Conservation (phyloP, 2,888 invertebrate genomes). For the Synanthedon vespiformis region DNA sequence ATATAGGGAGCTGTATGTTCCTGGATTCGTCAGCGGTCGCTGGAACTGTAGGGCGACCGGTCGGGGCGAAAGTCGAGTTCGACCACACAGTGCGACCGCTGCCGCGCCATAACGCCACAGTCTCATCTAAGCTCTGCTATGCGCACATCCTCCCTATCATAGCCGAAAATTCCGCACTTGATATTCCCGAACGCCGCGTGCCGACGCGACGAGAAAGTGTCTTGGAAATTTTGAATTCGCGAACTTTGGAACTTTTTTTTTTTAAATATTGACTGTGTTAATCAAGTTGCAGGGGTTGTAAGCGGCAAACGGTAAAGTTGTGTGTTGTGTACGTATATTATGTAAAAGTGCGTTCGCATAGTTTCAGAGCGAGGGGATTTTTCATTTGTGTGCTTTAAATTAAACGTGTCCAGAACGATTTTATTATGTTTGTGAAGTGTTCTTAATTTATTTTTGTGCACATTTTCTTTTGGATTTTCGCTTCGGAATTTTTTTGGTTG, state of each 20-base stretch:
- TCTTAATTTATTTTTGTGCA: conserved; percentile 56
- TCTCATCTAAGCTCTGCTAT: conserved; percentile 70
- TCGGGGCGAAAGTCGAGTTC: conserved; percentile 66
- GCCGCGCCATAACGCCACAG: conserved; percentile 55
- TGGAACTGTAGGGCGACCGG: conserved; percentile 65
- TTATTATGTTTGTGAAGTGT: conserved; percentile 59
- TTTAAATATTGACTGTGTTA: conserved; percentile 20
- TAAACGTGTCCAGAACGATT: conserved; percentile 44
- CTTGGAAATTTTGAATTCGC: conserved; percentile 28
- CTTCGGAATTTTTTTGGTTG: conserved; percentile 61
- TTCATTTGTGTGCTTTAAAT: conserved; percentile 42
- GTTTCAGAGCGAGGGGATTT: conserved; percentile 48
- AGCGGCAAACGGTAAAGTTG: conserved; percentile 63
- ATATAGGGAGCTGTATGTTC: conserved; percentile 51
- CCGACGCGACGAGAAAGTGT: conserved; percentile 42
- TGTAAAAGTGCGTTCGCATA: conserved; percentile 47
- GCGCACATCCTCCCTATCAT: conserved; percentile 66
- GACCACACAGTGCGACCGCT: conserved; percentile 56
- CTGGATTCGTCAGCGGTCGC: conserved; percentile 62
- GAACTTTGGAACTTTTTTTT: conserved; percentile 19
- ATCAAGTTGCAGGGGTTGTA: conserved; percentile 39
- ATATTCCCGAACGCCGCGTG: conserved; percentile 42
- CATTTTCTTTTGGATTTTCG: conserved; percentile 65
- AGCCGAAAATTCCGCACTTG: conserved; percentile 56
- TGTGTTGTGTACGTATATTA: conserved; percentile 42